Percentiles rank a stretch among this genome's conserved stretches.
Conservation (phyloP, 37 sponge, comb jelly and placozoan species). For the Hormiphora californensis region DNA sequence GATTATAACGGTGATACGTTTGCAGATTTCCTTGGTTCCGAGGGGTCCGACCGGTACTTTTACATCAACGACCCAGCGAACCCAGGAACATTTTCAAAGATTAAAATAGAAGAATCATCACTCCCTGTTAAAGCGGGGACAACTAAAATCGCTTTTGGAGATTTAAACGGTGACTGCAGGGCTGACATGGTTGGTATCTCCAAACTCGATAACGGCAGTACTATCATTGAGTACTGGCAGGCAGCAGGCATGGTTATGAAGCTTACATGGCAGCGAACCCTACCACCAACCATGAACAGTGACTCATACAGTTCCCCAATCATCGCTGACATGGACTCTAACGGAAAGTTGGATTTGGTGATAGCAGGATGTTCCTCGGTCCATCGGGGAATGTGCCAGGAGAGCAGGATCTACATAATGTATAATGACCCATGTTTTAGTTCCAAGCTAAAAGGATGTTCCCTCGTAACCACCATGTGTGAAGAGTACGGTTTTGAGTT, state of each 20-base stretch:
- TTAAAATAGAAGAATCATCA: neutral
- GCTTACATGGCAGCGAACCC: neutral
- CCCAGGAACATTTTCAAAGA: neutral
- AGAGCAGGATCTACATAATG: neutral
- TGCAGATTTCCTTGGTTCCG: neutral
- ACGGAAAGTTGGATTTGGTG: neutral
- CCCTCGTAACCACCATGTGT: neutral
- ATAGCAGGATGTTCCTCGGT: neutral
- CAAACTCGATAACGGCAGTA: neutral
- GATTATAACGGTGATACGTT: neutral
- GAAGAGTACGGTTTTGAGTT: neutral
- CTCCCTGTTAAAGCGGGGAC: neutral
- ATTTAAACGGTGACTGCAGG: neutral
- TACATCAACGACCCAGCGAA: neutral
- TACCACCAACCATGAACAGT: neutral
- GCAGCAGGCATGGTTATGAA: neutral
- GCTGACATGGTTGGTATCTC: neutral
- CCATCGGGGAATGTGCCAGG: neutral
- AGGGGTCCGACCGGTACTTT: neutral
- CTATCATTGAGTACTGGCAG: neutral
- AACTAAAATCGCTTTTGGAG: neutral
- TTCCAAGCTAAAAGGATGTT: neutral
- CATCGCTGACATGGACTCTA: neutral
- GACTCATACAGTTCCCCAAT: neutral
- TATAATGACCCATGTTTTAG: slow-evolving; percentile 24